Evolutionary conservation across 2,888 invertebrate genomes (phyloP).

Genomic region (Ochropacha duplaris): DNA sequence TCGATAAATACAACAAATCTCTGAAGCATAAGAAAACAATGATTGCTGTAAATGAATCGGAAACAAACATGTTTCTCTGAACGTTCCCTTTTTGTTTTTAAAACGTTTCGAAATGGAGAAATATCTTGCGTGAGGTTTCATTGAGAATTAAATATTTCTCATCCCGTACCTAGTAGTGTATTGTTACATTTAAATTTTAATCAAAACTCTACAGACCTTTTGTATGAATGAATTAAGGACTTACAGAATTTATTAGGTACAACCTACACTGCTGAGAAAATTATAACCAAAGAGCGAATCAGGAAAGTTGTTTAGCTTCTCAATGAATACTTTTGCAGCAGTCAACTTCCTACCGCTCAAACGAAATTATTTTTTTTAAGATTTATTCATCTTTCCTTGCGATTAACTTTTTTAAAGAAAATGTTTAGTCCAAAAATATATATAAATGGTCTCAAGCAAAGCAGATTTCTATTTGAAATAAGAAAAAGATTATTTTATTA

Average conservation of each 20-base stretch:
- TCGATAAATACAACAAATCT: not conserved
- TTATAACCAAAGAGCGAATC: constrained; percentile 21
- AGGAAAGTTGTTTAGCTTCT: not conserved
- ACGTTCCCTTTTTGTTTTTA: not conserved
- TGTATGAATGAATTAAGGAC: constrained; percentile 25
- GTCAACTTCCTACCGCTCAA: not conserved
- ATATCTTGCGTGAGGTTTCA: not conserved
- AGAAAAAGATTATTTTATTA: not conserved
- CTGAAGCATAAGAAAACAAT: not conserved
- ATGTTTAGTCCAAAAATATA: not conserved
- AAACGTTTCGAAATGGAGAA: not conserved
- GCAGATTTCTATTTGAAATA: not conserved
- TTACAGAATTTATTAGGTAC: not conserved
- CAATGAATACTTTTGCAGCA: not conserved
- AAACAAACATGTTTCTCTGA: not conserved
- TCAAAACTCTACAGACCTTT: constrained; percentile 26
- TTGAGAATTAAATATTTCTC: constrained; percentile 15
- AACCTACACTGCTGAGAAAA: constrained; percentile 16
- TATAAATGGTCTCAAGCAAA: not conserved
- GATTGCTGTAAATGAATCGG: not conserved
- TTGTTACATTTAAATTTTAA: constrained; percentile 40
- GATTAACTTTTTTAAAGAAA: not conserved
- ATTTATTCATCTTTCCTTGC: not conserved
- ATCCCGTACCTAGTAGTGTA: constrained; percentile 20
- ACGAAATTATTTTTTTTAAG: not conserved